A percentile compares a stretch with the other conserved stretches of the same genome.
These are phyloP conservation scores for Rissa tridactyla DNA, from an alignment of 2,113 vertebrate species.

Conservation along the genomic window DNA sequence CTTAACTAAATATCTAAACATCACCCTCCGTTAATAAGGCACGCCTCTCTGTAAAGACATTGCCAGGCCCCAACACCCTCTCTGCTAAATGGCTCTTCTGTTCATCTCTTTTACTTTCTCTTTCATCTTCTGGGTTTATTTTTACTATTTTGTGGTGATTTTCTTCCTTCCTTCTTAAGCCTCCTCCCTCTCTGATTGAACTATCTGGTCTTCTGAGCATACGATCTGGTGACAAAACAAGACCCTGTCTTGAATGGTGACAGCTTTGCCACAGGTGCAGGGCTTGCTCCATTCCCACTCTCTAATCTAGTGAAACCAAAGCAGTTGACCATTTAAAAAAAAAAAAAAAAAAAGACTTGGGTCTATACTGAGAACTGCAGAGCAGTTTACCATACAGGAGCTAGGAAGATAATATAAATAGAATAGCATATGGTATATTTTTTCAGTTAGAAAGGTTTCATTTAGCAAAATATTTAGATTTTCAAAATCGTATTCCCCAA, in stretches of 20 bases:
- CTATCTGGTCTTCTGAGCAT: neutral
- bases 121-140: neutral
- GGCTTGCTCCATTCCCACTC: neutral
- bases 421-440: neutral
- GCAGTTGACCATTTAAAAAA: neutral
- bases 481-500: neutral
- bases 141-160: neutral
- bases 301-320: neutral
- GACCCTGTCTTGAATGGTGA: neutral
- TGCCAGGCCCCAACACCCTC: neutral
- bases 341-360: neutral
- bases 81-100: neutral
- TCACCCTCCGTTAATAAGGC: neutral
- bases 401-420: neutral
- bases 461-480: neutral
- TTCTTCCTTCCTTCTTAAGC: neutral
- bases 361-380: neutral
- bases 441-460: neutral
- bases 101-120: neutral
- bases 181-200: neutral
- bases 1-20: neutral
- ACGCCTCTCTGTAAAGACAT: neutral
- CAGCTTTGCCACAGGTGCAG: neutral
- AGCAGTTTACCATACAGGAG: neutral
- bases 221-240: neutral